phyloP scores from a whole-genome alignment of 1,140 invertebrate genomes.

The Drosophila micromelanica region DNA sequence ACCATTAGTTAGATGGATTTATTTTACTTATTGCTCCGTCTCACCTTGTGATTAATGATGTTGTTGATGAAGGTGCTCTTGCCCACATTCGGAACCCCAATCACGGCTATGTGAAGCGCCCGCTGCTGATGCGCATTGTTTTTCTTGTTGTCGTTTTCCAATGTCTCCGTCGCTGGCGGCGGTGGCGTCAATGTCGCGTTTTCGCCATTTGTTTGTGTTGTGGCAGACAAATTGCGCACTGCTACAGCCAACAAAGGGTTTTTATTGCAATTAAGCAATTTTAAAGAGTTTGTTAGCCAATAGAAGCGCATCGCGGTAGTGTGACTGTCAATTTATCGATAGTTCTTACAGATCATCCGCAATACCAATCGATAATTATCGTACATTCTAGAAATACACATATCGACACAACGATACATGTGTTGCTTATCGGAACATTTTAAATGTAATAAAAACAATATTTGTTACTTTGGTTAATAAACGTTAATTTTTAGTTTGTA shows the following conservation, averaged over 20 bases:
- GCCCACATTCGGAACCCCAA: constrained; percentile 96
- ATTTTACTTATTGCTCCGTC: constrained; percentile 12
- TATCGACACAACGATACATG: no score
- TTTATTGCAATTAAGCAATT: constrained; percentile 44
- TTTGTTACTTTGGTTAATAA: constrained; percentile 25
- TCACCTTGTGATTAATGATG: constrained; percentile 91
- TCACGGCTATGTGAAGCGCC: constrained; percentile 92
- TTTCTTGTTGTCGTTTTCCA: not conserved
- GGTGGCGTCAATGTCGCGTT: not conserved
- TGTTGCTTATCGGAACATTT: not conserved
- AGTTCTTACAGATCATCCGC: not conserved
- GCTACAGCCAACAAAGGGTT: constrained; percentile 13
- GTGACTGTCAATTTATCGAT: constrained; percentile 28
- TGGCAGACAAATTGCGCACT: constrained; percentile 41
- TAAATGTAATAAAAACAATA: not conserved
- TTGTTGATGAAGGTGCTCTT: constrained; percentile 97
- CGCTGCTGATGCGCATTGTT: constrained; percentile 75
- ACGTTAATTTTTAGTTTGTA: constrained; percentile 42
- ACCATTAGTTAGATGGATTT: not conserved
- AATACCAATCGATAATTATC: not conserved
- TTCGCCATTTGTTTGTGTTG: constrained; percentile 19
- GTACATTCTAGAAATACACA: no score
- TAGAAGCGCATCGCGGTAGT: constrained; percentile 46
- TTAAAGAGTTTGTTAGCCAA: constrained; percentile 47
- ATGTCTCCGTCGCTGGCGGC: not conserved